These are phyloP conservation scores for Mizuhopecten yessoensis DNA, from an alignment of 1,140 invertebrate genomes.

Conservation along the genomic window DNA sequence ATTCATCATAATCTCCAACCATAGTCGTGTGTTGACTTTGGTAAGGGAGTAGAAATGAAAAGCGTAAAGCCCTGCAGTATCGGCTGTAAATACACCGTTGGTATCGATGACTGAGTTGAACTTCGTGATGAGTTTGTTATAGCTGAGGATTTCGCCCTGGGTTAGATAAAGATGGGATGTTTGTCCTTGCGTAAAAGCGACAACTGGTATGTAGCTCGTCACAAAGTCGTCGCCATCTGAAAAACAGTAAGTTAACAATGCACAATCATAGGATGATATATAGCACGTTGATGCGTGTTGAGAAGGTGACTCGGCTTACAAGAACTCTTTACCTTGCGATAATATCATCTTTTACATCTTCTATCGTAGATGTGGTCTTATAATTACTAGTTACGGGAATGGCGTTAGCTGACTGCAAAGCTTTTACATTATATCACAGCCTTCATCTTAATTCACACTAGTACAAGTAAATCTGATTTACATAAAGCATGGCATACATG, in stretches of 20 bases:
- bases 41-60: conserved; percentile 60
- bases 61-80: conserved; percentile 51
- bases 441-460: no score
- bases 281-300: no score
- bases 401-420: no score
- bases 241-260: neutral
- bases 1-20: conserved; percentile 58
- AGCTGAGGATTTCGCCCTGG: conserved; percentile 53
- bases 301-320: no score
- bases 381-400: no score
- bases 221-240: neutral
- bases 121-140: conserved; percentile 52
- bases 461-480: no score
- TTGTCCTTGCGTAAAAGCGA: conserved; percentile 49
- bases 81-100: conserved; percentile 43
- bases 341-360: no score
- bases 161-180: conserved; percentile 36
- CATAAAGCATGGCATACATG: no score
- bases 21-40: conserved; percentile 23
- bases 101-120: neutral
- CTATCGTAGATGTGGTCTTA: no score
- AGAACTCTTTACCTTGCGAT: no score
- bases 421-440: no score
- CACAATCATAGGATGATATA: no score
- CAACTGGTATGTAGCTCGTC: conserved; percentile 6